phyloP scores from a whole-genome alignment of 1,140 invertebrate genomes.

The Episyrphus balteatus region DNA sequence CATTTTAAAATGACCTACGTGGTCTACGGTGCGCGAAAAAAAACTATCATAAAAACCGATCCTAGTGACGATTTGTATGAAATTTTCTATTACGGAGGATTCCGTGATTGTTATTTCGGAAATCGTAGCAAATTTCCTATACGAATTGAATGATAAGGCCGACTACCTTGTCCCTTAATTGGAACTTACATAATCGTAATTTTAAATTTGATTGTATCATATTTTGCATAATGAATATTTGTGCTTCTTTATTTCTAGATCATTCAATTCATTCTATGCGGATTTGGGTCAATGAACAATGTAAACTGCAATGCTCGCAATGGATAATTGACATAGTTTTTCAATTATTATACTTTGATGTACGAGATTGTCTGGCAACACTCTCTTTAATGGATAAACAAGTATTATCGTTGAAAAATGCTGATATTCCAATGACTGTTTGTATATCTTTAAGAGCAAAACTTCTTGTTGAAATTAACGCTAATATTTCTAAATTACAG shows the following conservation, averaged over 20 bases:
- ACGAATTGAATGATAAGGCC: no score
- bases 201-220: background rate
- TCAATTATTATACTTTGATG: constrained; percentile 46
- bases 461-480: constrained; percentile 60
- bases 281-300: constrained; percentile 58
- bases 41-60: no score
- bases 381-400: constrained; percentile 50
- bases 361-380: constrained; percentile 52
- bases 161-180: no score
- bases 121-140: no score
- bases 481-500: constrained; percentile 59
- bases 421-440: constrained; percentile 44
- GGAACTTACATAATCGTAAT: no score
- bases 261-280: constrained; percentile 64
- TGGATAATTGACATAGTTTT: constrained; percentile 65
- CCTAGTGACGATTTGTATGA: no score
- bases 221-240: constrained; percentile 1
- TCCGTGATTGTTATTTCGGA: no score
- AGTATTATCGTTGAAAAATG: constrained; percentile 38
- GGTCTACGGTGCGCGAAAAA: no score
- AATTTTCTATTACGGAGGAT: no score
- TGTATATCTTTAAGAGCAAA: constrained; percentile 67
- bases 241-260: constrained; percentile 38
- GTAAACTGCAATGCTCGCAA: constrained; percentile 53
- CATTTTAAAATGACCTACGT: no score